A percentile compares a stretch with the other conserved stretches of the same genome.
Conservation (phyloP, 2,797 vertebrate genomes). For the Ctenopoma multispine region DNA sequence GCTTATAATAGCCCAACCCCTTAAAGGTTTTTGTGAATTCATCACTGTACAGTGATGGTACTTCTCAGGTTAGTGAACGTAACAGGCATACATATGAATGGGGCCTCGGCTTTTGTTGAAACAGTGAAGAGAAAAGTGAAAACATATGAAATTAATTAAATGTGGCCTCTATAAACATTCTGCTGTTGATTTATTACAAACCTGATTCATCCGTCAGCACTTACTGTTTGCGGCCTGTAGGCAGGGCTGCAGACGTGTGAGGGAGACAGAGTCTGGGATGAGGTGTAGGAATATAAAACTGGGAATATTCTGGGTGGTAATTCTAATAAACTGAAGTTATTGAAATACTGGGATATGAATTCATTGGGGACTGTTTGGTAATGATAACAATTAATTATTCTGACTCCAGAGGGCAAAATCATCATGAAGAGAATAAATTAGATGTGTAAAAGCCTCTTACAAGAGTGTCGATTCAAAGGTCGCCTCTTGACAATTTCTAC, state of each 20-base stretch:
- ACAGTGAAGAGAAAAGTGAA: constrained; percentile 15
- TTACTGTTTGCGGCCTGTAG: constrained; percentile 50
- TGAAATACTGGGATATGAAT: constrained; percentile 68
- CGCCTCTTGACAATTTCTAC: constrained; percentile 54
- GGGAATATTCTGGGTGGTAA: constrained; percentile 58
- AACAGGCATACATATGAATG: neutral
- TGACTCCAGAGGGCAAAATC: constrained; percentile 64
- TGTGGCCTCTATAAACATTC: constrained; percentile 36
- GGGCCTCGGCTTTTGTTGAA: neutral
- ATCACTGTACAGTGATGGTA: constrained; percentile 4
- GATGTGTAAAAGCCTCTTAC: constrained; percentile 40
- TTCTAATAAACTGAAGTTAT: constrained; percentile 67
- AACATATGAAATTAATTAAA: constrained; percentile 38
- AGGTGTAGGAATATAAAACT: constrained; percentile 45
- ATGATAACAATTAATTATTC: constrained; percentile 82
- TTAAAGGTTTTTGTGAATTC: constrained; percentile 38
- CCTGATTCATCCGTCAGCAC: constrained; percentile 60
- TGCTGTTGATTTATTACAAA: constrained; percentile 55
- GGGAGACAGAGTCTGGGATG: constrained; percentile 20
- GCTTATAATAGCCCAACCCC: constrained; percentile 17
- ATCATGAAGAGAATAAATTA: constrained; percentile 61
- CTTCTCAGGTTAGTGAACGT: constrained; percentile 12
- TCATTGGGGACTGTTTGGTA: constrained; percentile 69
- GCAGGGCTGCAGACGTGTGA: constrained; percentile 37
- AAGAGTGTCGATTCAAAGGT: constrained; percentile 48